Evolutionary conservation across 2,888 invertebrate species (phyloP), one percentile per base, ranked within the genome.

Genomic region (Sphecodes monilicornis): DNA sequence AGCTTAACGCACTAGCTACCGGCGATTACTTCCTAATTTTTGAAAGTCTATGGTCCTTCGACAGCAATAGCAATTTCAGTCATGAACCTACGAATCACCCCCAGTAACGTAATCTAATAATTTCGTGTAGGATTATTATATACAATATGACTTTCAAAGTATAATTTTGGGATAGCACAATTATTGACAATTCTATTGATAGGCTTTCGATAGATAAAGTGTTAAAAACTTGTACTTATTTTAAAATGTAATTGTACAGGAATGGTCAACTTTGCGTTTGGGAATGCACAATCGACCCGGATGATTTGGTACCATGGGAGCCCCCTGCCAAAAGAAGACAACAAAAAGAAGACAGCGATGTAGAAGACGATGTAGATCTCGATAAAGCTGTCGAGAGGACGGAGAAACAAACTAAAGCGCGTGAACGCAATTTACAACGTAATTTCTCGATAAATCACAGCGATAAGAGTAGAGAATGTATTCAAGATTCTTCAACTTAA

Each of bases 261-360:
- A 98, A 98, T 95, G 98, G 98, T 0, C 97, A 97, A 90, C 95
- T 98, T 6, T 97, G 97, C 93, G 93, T 98, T 68, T 99, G 99
- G 99, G 97, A 98, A 92, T 97, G 98, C 89, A 97, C 96, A 90
- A 95, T 98, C 76, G 96, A 97, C 81, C 96, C 97, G 0, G 96
- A 97, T 74, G 97, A 97, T 77, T 95, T 98, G 70, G 95, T 96
- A 26, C 95, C 95, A 10, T 95, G 94, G 39, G 95, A 95, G 60
- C 96, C 96, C 87, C 95, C 96, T 68, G 95, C 94, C 0, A 95
- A 94, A 88, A 92, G 87, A 77, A 76, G 57, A 43, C 92, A 91
- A 18, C 41, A 3, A 80, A 57, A 50, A 69, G 36, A 84, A 82
- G 10, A 95, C 11, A 91, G 90, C 66, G 93, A 92, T 22, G 92